phyloP scores from a whole-genome alignment of 1,140 invertebrate genomes.

The Penaeus indicus region DNA sequence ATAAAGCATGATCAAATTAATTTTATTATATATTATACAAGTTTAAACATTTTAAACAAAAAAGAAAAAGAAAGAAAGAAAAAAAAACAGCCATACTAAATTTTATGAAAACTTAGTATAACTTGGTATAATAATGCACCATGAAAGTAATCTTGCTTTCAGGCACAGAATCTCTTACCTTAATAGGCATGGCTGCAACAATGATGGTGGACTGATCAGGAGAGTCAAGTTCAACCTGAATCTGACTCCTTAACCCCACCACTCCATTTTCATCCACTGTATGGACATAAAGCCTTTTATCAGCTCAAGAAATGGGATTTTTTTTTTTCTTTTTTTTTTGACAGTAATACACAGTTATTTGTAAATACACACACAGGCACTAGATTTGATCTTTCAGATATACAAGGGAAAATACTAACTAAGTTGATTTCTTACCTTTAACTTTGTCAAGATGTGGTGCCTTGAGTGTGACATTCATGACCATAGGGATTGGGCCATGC shows the following conservation, averaged over 20 bases:
- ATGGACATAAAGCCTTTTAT: not conserved
- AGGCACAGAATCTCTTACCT: constrained; percentile 12
- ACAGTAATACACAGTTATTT: no score
- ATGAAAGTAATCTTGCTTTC: not conserved
- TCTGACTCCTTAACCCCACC: constrained; percentile 9
- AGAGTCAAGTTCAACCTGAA: constrained; percentile 46
- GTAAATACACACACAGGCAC: not conserved
- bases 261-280: constrained; percentile 40
- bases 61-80: no score
- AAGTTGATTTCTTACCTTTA: constrained; percentile 12
- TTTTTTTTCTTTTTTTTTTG: not conserved
- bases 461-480: constrained; percentile 44
- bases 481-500: constrained; percentile 12
- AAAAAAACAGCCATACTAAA: no score
- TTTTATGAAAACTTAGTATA: not conserved
- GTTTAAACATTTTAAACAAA: no score
- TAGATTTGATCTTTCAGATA: no score
- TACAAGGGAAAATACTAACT: no score
- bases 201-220: constrained; percentile 42
- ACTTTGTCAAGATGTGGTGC: constrained; percentile 50
- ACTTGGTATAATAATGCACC: not conserved
- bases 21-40: no score
- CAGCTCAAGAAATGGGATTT: not conserved
- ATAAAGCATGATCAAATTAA: no score
- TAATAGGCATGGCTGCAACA: constrained; percentile 24